A percentile compares a stretch with the other conserved stretches of the same genome.
Conservation (phyloP, 2,113 vertebrate genomes). For the Cyprinodon brontotheroides region DNA sequence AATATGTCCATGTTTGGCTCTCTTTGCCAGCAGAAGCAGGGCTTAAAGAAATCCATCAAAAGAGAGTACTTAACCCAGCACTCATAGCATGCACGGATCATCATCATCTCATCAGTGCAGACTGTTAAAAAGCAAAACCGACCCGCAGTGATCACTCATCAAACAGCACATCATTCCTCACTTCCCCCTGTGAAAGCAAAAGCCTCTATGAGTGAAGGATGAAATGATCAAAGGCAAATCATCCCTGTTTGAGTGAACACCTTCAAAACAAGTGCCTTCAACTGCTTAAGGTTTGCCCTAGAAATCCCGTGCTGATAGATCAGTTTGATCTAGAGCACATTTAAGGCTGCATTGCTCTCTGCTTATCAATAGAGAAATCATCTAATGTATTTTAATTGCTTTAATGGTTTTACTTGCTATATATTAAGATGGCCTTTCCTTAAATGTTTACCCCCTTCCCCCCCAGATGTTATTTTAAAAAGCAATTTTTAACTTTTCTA, state of each 20-base stretch:
- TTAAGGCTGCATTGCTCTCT: background rate
- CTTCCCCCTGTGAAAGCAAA: constrained; percentile 20
- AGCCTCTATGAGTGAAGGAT: constrained; percentile 37
- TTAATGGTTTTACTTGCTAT: background rate
- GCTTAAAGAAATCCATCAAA: constrained; percentile 39
- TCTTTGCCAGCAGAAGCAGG: constrained; percentile 17
- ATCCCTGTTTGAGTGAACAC: constrained; percentile 52
- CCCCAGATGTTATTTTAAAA: background rate
- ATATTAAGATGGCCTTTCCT: background rate
- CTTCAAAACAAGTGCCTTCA: constrained; percentile 47
- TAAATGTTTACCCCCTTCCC: background rate
- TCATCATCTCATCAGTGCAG: constrained; percentile 52
- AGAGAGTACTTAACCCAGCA: constrained; percentile 30
- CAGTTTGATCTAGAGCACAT: constrained; percentile 10
- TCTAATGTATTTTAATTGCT: constrained; percentile 14
- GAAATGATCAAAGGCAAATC: constrained; percentile 62
- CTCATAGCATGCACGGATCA: constrained; percentile 41
- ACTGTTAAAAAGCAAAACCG: constrained; percentile 50
- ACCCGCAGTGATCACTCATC: constrained; percentile 48
- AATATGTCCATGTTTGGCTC: constrained; percentile 58
- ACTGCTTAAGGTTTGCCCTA: constrained; percentile 14
- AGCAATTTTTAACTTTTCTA: background rate
- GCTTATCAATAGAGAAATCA: constrained; percentile 17
- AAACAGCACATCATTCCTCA: constrained; percentile 37
- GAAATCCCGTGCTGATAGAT: constrained; percentile 9